Base-by-base conservation (phyloP, 2,797 vertebrate genomes). In the Sebastes steindachneri region DNA sequence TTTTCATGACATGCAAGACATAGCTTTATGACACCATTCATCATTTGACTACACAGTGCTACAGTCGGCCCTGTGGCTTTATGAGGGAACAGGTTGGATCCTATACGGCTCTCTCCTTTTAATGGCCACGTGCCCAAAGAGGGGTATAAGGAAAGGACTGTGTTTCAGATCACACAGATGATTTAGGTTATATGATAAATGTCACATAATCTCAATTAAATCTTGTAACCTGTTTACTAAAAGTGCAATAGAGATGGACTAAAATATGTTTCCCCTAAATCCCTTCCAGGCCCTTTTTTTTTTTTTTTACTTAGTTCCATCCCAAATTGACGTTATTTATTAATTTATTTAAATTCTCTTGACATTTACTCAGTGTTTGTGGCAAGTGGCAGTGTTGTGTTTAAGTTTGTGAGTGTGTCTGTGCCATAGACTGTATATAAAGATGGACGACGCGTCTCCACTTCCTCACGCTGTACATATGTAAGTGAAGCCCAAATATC, bases 21-120 rank as follows among this genome's bases (percentile, higher is more conserved):
- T 58, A 54, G 60, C 70, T 79, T 83, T 68, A 60, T 67, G 41
- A 17, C 7, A 19, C 9, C 28, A 77, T 83, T 84, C 75, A 77
- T 79, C 51, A 59, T 68, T 73, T 66, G 74, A 51, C 26, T 65
- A 33, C 17, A 28, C 25, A 15, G 14, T 68, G 41, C 35, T 7
- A 26, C 6, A 54, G 9, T n/a, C 7, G n/a, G 31, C 29, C 51
- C 10, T 31, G 64, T 19, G 25, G 29, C 5, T 58, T 10, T 72
- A 17, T 75, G 29, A 51, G 45, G 54, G 53, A 53, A 37, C 58
- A 17, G 35, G 14, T 57, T 28, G 41, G 37, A 59, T 57, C 4
- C 28, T 21, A 6, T 45, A 41, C 37, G 3, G 14, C 37, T 41
- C 37, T 41, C 14, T 41, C 14, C 37, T 41, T 48, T 48, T 48